Base-by-base conservation (phyloP, 2,888 invertebrate genomes). In the Lycophotia porphyrea region DNA sequence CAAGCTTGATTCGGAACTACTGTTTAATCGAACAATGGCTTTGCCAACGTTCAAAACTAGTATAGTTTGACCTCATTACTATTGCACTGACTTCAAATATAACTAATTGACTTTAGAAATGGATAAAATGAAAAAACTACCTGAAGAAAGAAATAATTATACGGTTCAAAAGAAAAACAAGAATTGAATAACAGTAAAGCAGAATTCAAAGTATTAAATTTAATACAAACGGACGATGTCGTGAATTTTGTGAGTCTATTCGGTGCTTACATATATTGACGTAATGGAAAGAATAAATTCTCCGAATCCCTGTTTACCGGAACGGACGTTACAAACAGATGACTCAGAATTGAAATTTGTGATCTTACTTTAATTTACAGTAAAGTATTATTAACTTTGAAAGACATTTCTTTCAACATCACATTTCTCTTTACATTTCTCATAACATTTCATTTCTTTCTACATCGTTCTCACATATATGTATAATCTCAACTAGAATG, bases 231-330 rank as follows among this genome's bases (percentile, higher is more conserved):
- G 18, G 21, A 63, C 24, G 61, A 47, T 58, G 49, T 27, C n/a
- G 27, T 66, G 9, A 52, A 69, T 73, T 64, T 68, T 52, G 8
- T 49, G 65, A 66, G 42, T 63, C 34, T 69, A 70, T 72, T 74
- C 27, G 36, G 36, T 70, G 55, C 65, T 71, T 71, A 71, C 15
- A 27, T 55, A 58, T 44, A 61, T 81, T 60, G 36, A 60, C 58
- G 76, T 74, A 71, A 76, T 76, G 58, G 76, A 71, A 71, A 47
- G 49, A 74, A 60, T 84, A 81, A 74, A 68, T 84, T 81, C 64
- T 68, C 52, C 39, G 68, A 84, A 81, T 74, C 36, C 68, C 61
- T 52, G 71, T 76, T 83, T 84, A 81, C 61, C 44, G 52, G 18
- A 74, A 63, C 55, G 73, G 68, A 76, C 49, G 63, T 84, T 63